Conservation (phyloP, 2,888 invertebrate genomes). For the Polymixis lichenea region DNA sequence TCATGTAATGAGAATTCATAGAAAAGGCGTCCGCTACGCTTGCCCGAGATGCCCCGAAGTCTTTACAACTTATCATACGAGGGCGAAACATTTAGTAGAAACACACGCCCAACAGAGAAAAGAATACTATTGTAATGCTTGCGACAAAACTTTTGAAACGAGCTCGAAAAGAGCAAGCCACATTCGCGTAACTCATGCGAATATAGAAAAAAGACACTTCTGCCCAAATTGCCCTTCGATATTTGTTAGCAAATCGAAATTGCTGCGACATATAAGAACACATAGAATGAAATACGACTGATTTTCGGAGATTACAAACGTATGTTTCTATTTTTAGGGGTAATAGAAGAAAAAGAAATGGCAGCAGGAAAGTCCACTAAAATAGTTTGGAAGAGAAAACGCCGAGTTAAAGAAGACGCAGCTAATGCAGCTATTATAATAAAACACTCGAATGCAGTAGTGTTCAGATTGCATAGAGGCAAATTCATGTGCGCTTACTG, state of each 20-base stretch:
- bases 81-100: conserved; percentile 82
- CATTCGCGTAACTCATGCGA: conserved; percentile 74
- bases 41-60: conserved; percentile 84
- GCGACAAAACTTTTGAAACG: conserved; percentile 79
- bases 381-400: conserved; percentile 76
- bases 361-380: conserved; percentile 45
- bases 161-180: conserved; percentile 82
- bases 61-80: conserved; percentile 81
- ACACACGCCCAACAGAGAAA: conserved; percentile 77
- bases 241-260: conserved; percentile 77
- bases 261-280: conserved; percentile 75
- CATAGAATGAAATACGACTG: conserved; percentile 69
- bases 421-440: conserved; percentile 80
- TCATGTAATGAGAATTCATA: conserved; percentile 81
- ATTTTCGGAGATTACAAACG: conserved; percentile 50
- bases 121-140: conserved; percentile 77
- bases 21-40: conserved; percentile 81
- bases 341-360: conserved; percentile 58
- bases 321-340: conserved; percentile 79
- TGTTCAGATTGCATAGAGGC: conserved; percentile 80
- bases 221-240: conserved; percentile 76
- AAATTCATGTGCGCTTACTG: conserved; percentile 83
- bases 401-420: conserved; percentile 72
- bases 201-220: conserved; percentile 71
- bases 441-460: conserved; percentile 80